Percentiles rank a stretch among this genome's conserved stretches.
Conservation (phyloP, 1,140 invertebrate genomes). For the Dreissena polymorpha region DNA sequence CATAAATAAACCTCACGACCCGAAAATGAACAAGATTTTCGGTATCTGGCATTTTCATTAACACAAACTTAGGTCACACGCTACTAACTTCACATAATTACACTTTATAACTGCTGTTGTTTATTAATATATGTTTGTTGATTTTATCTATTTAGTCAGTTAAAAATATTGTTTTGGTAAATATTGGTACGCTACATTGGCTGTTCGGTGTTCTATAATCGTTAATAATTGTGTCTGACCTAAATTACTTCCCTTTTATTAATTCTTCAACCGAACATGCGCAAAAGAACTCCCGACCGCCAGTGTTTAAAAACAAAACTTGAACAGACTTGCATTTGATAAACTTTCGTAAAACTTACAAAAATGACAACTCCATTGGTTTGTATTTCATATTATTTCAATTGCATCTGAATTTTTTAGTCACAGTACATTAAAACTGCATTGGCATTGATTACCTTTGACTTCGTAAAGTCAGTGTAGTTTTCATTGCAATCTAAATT, state of each 20-base stretch:
- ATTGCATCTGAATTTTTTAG: background rate
- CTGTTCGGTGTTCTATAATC: background rate
- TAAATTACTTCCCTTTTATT: background rate
- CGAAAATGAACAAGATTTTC: slow-evolving; percentile 53
- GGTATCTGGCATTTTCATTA: slow-evolving; percentile 36
- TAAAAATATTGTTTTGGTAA: no score
- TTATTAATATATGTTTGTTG: no score
- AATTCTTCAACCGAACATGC: background rate
- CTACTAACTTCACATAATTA: no score
- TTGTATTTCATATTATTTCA: background rate
- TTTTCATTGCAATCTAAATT: no score
- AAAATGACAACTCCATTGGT: slow-evolving; percentile 8
- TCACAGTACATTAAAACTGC: no score
- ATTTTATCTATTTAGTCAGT: no score
- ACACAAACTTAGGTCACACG: no score
- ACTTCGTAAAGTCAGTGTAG: no score
- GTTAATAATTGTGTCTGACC: background rate
- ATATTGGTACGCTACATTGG: no score
- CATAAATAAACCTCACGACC: slow-evolving; percentile 47
- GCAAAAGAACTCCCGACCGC: background rate
- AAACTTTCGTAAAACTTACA: background rate
- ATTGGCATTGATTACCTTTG: no score
- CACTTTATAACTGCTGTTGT: no score
- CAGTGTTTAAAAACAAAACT: slow-evolving; percentile 6
- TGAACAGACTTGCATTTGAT: slow-evolving; percentile 2